phyloP scores from a whole-genome alignment of 2,113 vertebrate genomes.

The Columba janthina region DNA sequence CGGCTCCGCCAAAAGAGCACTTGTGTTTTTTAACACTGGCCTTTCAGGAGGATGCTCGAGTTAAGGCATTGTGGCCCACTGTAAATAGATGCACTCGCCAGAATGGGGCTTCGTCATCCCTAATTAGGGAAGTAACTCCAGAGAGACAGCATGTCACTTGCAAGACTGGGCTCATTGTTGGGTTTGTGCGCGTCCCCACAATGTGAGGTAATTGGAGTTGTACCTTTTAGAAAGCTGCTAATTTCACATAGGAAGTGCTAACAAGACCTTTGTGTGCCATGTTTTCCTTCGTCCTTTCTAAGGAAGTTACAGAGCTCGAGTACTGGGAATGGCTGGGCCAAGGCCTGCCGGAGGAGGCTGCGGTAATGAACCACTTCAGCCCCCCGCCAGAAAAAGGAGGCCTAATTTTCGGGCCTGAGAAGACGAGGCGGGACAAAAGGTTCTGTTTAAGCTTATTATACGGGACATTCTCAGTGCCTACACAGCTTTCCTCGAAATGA shows the following conservation, averaged over 20 bases:
- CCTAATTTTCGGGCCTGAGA: conserved; percentile 98
- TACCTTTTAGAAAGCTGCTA: conserved; percentile 99
- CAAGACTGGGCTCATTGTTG: conserved; percentile 82
- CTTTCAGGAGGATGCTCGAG: conserved; percentile 87
- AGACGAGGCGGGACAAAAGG: conserved; percentile 97
- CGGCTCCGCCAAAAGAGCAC: conserved; percentile 87
- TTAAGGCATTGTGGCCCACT: conserved; percentile 84
- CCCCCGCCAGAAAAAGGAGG: conserved; percentile 92
- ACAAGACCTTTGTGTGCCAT: conserved; percentile 99
- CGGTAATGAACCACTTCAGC: conserved; percentile 99
- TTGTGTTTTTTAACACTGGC: conserved; percentile 93
- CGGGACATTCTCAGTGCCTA: conserved; percentile 95
- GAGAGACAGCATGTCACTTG: conserved; percentile 89
- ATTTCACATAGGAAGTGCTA: conserved; percentile 99
- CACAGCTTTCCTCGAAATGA: conserved; percentile 95
- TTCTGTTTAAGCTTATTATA: conserved; percentile 99
- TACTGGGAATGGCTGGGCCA: conserved; percentile 92
- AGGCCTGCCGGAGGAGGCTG: conserved; percentile 89
- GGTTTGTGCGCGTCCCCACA: conserved; percentile 87
- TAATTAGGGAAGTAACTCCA: conserved; percentile 98
- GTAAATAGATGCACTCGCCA: conserved; percentile 93
- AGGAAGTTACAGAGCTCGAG: conserved; percentile 95
- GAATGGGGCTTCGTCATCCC: conserved; percentile 93
- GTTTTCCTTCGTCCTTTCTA: conserved; percentile 97
- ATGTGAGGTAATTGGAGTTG: conserved; percentile 99